These are phyloP conservation scores for Cataglyphis livida DNA, from an alignment of 2,888 invertebrate genomes.

Conservation along the genomic window DNA sequence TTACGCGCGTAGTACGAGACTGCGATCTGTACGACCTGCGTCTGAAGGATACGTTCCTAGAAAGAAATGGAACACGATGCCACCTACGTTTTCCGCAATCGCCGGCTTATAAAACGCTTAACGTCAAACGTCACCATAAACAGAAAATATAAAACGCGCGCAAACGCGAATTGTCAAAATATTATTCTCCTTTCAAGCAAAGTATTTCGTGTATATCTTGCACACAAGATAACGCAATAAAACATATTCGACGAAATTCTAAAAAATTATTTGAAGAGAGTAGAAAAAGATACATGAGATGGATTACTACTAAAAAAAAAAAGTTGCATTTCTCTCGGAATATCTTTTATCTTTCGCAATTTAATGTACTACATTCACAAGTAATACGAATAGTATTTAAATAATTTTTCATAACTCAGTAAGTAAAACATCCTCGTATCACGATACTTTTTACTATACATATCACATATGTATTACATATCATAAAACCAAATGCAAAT, in stretches of 20 bases:
- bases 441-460: not conserved
- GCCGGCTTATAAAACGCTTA: constrained; percentile 47
- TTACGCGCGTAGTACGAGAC: constrained; percentile 42
- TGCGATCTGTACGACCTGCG: constrained; percentile 57
- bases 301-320: not conserved
- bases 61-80: constrained; percentile 36
- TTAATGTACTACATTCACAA: not conserved
- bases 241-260: not conserved
- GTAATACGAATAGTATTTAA: not conserved
- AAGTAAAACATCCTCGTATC: not conserved
- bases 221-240: constrained; percentile 10
- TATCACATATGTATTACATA: not conserved
- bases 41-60: constrained; percentile 50
- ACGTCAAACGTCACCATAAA: constrained; percentile 47
- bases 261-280: constrained; percentile 22
- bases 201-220: constrained; percentile 6
- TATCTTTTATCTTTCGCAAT: not conserved
- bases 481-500: constrained; percentile 4
- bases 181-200: constrained; percentile 43
- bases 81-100: constrained; percentile 46
- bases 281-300: not conserved
- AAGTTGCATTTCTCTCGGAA: not conserved
- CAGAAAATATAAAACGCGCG: constrained; percentile 34
- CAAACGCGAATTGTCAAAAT: constrained; percentile 25
- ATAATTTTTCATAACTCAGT: not conserved